Evolutionary conservation across 2,113 vertebrate genomes (phyloP), one percentile per base, ranked within the genome.

Genomic region (Nestor notabilis): DNA sequence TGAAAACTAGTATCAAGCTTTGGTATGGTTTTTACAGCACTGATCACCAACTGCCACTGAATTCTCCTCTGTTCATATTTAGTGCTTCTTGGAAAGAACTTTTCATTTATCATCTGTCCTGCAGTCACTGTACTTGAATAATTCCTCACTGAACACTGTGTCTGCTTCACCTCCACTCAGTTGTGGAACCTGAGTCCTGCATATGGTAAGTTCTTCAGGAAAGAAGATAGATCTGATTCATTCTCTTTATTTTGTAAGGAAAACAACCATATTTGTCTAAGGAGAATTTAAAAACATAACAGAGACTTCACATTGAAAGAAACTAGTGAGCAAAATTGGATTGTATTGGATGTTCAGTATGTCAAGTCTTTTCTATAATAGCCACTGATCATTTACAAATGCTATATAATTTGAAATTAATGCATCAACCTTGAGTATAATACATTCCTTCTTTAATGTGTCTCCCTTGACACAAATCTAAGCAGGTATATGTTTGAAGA

Each of bases 401-500:
- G 37, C 58, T 75, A 61, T 50, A 60, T 46, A 89, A 83, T 69
- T 77, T 91, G 39, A 90, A 83, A 92, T 31, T 25, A 90, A 55
- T 69, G 21, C 23, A 91, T 64, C 69, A 89, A 20, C 23, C 79
- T 52, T n/a, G 53, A 17, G 35, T 78, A 89, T 16, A 70, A 83
- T 52, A 47, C 24, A 50, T 65, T 53, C 29, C 52, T 89, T 76
- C 69, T 83, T 47, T 37, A 58, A 69, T 33, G 28, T 61, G 70
- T 41, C 56, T 90, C 64, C 65, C 43, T 33, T 84, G 46, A 87
- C 47, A 46, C 19, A 95, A 83, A 95, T 89, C 89, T 89, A 81
- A 94, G 93, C 33, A 96, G 28, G 60, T 80, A 91, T 71, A 52
- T 37, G 87, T 83, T 91, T 83, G 93, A 75, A 96, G 35, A 75